These are phyloP conservation scores for Galeopterus variegatus DNA, from an alignment of 2,113 vertebrate genomes.

Conservation along the genomic window DNA sequence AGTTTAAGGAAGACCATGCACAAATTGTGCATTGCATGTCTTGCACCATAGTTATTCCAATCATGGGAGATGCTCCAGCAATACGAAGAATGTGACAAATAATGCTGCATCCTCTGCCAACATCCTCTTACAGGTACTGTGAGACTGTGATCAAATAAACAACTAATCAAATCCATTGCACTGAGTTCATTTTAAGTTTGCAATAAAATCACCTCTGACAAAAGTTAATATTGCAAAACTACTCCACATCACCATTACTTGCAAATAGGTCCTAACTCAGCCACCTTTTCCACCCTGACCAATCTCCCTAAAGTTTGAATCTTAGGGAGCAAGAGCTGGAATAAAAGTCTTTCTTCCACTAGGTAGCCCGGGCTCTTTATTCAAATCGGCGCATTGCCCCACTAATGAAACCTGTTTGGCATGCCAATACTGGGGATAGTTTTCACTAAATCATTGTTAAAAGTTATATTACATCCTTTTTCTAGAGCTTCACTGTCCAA, in stretches of 20 bases:
- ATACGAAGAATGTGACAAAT: slow-evolving; percentile 38
- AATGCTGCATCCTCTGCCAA: background rate
- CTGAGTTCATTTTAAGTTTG: slow-evolving; percentile 24
- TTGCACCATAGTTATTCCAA: background rate
- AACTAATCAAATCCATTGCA: slow-evolving; percentile 13
- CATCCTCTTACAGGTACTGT: background rate
- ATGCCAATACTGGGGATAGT: background rate
- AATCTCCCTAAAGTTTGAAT: background rate
- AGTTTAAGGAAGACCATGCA: background rate
- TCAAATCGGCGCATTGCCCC: background rate
- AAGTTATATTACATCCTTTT: background rate
- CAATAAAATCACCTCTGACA: background rate
- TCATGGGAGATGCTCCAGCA: background rate
- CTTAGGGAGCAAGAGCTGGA: background rate
- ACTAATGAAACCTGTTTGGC: background rate
- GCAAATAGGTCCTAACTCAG: background rate
- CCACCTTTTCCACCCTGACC: background rate
- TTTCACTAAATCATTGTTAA: background rate
- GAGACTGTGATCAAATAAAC: background rate
- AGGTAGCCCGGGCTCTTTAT: background rate
- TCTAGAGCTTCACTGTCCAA: background rate
- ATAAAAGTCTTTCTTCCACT: background rate
- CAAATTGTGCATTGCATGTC: background rate
- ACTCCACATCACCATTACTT: background rate
- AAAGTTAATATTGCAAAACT: slow-evolving; percentile 33